Conservation (phyloP, 2,888 invertebrate genomes). For the Andrena chrysosceles region DNA sequence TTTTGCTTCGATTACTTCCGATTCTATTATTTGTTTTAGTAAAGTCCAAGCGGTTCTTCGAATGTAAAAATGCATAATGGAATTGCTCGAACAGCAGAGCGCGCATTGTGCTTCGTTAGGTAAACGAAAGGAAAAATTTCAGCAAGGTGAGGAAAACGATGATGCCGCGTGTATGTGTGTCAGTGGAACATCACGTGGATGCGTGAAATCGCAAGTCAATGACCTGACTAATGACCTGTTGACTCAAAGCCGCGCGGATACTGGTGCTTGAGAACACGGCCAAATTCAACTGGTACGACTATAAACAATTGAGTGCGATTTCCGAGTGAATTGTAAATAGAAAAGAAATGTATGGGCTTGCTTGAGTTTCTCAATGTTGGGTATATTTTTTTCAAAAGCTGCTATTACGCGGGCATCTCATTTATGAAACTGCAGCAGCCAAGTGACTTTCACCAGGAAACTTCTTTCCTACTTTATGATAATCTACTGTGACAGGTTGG, state of each 20-base stretch:
- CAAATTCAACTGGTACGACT: conserved; percentile 31
- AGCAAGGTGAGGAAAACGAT: conserved; percentile 60
- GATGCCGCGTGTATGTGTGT: conserved; percentile 76
- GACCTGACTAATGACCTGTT: conserved; percentile 77
- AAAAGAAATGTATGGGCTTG: background rate
- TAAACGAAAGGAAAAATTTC: conserved; percentile 63
- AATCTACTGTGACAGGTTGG: background rate
- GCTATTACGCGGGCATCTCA: background rate
- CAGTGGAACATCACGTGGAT: conserved; percentile 80
- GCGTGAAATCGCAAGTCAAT: conserved; percentile 83
- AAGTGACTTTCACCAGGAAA: conserved; percentile 59
- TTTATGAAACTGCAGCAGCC: conserved; percentile 15
- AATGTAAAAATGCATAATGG: background rate
- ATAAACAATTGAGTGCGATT: background rate
- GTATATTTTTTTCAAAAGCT: background rate
- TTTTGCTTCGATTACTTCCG: no score
- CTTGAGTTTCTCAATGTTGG: no score
- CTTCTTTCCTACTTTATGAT: conserved; percentile 37
- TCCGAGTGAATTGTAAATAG: background rate
- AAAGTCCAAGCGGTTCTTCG: background rate
- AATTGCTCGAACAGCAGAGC: conserved; percentile 2
- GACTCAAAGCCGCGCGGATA: conserved; percentile 55
- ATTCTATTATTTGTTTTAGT: background rate
- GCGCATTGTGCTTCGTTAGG: conserved; percentile 33
- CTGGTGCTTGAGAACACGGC: conserved; percentile 27